Conservation (phyloP, 2,888 invertebrate species). For the Boloria selene region DNA sequence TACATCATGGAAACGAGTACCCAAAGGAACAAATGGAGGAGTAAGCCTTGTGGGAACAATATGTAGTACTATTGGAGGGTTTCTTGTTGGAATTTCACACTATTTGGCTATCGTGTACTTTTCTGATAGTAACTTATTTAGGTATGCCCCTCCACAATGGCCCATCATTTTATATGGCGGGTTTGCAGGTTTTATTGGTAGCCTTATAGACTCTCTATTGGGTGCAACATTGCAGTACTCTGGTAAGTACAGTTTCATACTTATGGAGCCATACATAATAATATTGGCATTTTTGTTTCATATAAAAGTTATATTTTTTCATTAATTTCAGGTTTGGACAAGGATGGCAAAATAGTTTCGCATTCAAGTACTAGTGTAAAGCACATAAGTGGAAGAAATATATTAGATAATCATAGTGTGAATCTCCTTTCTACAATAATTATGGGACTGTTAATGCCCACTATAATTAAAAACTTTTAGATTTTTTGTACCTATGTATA, state of each 20-base stretch:
- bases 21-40: slow-evolving; percentile 94
- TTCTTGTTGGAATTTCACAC: slow-evolving; percentile 87
- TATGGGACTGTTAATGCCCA: slow-evolving; percentile 87
- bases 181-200: slow-evolving; percentile 89
- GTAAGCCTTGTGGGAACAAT: slow-evolving; percentile 85
- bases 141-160: slow-evolving; percentile 88
- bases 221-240: slow-evolving; percentile 94
- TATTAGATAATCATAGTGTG: slow-evolving; percentile 94
- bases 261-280: no score
- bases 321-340: slow-evolving; percentile 84
- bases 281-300: no score
- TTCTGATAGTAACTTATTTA: slow-evolving; percentile 81
- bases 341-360: slow-evolving; percentile 87
- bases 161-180: slow-evolving; percentile 88
- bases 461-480: slow-evolving; percentile 74
- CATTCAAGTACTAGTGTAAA: slow-evolving; percentile 86
- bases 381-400: slow-evolving; percentile 88
- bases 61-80: slow-evolving; percentile 85
- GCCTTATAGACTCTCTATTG: slow-evolving; percentile 90
- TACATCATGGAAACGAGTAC: slow-evolving; percentile 88
- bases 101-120: slow-evolving; percentile 86
- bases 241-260: slow-evolving; percentile 73
- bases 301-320: not conserved
- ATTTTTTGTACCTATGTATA: not conserved
- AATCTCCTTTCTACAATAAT: slow-evolving; percentile 91